Base-by-base conservation (phyloP, 1,140 invertebrate genomes). In the Oryzaephilus surinamensis region DNA sequence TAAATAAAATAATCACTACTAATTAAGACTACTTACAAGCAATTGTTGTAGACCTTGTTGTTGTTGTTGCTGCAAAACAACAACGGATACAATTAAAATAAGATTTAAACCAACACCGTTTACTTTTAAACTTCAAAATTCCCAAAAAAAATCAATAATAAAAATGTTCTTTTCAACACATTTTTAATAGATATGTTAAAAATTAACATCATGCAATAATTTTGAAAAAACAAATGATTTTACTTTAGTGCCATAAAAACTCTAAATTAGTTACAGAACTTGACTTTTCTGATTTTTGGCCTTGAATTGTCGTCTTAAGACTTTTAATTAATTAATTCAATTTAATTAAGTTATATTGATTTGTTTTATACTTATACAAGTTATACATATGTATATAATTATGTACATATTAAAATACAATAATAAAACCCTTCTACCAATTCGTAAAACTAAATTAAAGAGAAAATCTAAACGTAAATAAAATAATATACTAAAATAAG, bases 21-120 rank as follows among this genome's bases (percentile, higher is more conserved):
- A 51, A 41, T 40, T 41, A 39, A 50, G 45, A 58, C 59, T 61
- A 62, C 60, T 62, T 62, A 62, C 60, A 58, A 84, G 64, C 55
- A 84, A 62, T 60, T 81, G 73, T 19, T 81, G 81, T 46, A 84
- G 63, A 63, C 82, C 80, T 46, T 81, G 78, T 60, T 81, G 73
- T 65, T 83, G 80, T 75, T 82, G 79, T 79, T 84, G 70, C 42
- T 74, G 71, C 49, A 64, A n/a, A 55, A 62, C 52, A 63, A 58
- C 57, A 57, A 60, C 54, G 52, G 51, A 52, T 48, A 54, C 46
- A 45, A 54, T 54, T 56, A 55, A 54, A 54, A 51, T 36, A 39
- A 35, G 41, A 47, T 46, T 45, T 41, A 42, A 28, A 41, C 46
- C 49, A 44, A 41, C 47, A 56, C 53, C 48, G 38, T 42, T 29